phyloP scores from a whole-genome alignment of 2,888 invertebrate species.

The Agriotes lineatus region DNA sequence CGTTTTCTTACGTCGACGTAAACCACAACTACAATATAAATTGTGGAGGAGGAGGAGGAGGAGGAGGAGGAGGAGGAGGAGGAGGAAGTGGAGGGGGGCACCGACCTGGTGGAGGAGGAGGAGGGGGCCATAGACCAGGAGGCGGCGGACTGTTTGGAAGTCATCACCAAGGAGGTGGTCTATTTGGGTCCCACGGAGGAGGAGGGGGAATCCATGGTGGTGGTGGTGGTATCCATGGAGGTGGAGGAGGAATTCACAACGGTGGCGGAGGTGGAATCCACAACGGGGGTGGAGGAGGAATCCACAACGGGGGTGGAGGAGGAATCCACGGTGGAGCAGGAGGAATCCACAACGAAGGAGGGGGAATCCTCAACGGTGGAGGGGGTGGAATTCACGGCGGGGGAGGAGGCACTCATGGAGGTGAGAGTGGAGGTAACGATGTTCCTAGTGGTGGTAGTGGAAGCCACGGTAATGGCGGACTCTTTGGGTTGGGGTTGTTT shows the following conservation, averaged over 20 bases:
- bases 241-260: background rate
- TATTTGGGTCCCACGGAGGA: background rate
- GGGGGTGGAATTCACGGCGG: background rate
- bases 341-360: background rate
- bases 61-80: background rate
- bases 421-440: too few relatives aligned
- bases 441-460: background rate
- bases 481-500: constrained; percentile 22
- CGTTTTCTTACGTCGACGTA: constrained; percentile 42
- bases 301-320: background rate
- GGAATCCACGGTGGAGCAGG: too few relatives aligned
- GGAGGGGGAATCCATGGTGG: background rate
- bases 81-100: background rate
- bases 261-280: background rate
- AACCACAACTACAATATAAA: constrained; percentile 41
- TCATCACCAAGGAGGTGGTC: background rate
- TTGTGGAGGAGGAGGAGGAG: constrained; percentile 15
- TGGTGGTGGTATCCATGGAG: background rate
- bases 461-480: constrained; percentile 5
- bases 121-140: background rate
- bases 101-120: background rate
- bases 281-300: background rate
- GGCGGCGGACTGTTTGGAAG: background rate
- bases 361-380: background rate
- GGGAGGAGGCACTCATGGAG: background rate